Conservation (phyloP, 2,888 invertebrate genomes). For the Acrobasis repandana region DNA sequence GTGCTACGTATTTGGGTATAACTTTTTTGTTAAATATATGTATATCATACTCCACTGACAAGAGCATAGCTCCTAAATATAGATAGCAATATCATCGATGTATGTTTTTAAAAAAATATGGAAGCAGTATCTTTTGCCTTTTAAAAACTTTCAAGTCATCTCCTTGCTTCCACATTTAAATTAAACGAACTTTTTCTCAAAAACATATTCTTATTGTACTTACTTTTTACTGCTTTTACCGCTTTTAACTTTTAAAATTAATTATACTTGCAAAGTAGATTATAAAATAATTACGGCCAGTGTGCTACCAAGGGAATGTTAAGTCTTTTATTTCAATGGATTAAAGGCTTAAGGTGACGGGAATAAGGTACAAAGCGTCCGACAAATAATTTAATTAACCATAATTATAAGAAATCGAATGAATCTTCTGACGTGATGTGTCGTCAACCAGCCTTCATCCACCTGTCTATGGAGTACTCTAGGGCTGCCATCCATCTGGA, state of each 20-base stretch:
- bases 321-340: constrained; percentile 11
- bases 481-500: constrained; percentile 96
- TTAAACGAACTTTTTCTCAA: too few relatives aligned
- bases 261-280: not conserved
- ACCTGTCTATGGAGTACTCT: constrained; percentile 97
- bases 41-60: too few relatives aligned
- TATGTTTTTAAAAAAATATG: too few relatives aligned
- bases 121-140: too few relatives aligned
- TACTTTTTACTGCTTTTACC: too few relatives aligned
- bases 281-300: not conserved
- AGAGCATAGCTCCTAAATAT: too few relatives aligned
- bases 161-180: too few relatives aligned
- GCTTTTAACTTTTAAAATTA: not conserved
- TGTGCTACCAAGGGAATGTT: not conserved
- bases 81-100: too few relatives aligned
- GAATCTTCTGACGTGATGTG: constrained; percentile 52
- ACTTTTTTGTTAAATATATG: too few relatives aligned
- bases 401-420: constrained; percentile 64
- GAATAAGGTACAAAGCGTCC: constrained; percentile 30
- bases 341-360: constrained; percentile 22
- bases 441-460: constrained; percentile 91
- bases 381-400: constrained; percentile 47
- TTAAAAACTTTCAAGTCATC: too few relatives aligned
- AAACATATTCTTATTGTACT: too few relatives aligned
- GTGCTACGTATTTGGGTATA: too few relatives aligned